phyloP scores from a whole-genome alignment of 2,888 invertebrate genomes.

The Tethea ocularis region DNA sequence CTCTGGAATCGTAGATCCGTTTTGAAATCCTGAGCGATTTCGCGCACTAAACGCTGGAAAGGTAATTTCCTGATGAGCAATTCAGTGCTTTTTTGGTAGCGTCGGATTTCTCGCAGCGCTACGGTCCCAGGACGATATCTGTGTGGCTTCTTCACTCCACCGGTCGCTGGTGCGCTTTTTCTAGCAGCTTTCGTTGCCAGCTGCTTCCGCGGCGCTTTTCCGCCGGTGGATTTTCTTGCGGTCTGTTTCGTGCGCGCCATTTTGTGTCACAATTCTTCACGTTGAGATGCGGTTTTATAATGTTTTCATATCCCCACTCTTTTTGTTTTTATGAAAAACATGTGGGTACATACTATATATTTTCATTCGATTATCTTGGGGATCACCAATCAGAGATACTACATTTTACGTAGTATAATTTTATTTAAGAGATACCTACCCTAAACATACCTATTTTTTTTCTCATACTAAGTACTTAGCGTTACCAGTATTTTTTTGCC shows the following conservation, averaged over 20 bases:
- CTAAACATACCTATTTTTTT: too few species aligned
- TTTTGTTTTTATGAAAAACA: background rate
- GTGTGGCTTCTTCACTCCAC: slow-evolving; percentile 90
- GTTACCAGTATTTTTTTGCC: too few species aligned
- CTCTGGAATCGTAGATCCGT: slow-evolving; percentile 88
- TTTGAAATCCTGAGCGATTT: slow-evolving; percentile 90
- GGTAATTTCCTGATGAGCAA: slow-evolving; percentile 88
- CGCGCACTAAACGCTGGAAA: slow-evolving; percentile 88
- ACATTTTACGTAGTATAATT: background rate
- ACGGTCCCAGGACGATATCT: slow-evolving; percentile 88
- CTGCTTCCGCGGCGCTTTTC: slow-evolving; percentile 89
- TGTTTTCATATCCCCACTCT: background rate
- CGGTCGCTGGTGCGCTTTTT: slow-evolving; percentile 88
- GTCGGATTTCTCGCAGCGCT: slow-evolving; percentile 87
- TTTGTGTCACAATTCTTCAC: slow-evolving; percentile 13
- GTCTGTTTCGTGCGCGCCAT: slow-evolving; percentile 91
- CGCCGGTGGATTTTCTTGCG: slow-evolving; percentile 89
- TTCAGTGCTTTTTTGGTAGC: slow-evolving; percentile 90
- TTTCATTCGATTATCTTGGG: too few species aligned
- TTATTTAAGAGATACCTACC: too few species aligned
- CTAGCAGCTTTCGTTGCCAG: slow-evolving; percentile 88
- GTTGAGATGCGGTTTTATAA: background rate
- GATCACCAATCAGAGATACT: background rate
- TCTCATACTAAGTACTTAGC: too few species aligned
- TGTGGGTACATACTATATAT: too few species aligned